Base-by-base conservation (phyloP, 1,140 invertebrate species). In the Caenorhabditis inopinata region DNA sequence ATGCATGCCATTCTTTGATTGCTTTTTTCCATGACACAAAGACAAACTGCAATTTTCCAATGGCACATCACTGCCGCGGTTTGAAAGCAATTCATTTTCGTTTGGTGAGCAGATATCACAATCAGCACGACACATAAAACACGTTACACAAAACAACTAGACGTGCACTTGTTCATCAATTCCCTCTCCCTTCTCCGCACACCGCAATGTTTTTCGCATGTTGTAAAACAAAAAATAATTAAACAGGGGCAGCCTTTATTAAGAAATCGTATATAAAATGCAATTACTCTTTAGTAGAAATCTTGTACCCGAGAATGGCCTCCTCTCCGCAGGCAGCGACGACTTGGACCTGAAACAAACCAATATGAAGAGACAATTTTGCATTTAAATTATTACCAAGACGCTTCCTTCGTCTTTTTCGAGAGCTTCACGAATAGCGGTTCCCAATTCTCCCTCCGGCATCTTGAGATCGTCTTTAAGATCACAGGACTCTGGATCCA, bases 401-500 rank as follows among this genome's bases (percentile, higher is more conserved):
- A 82, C 46, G 25, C 73, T 51, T 62, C 78, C 85, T 21, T 87
- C 86, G 76, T 87, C 86, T 62, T 87, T 87, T n/a, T 88, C 87
- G 73, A 87, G 85, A 47, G 86, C 87, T 12, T 81, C 84, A 32
- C 85, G 87, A 18, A 87, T 88, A 62, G 87, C 83, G 48, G 77
- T 78, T 25, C 85, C 86, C 47, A 87, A 51, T 47, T 87, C 86
- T 38, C 85, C 84, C 35, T 87, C 86, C 21, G 86, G 85, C 25
- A 86, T 73, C 32, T 82, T 82, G n/a, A 85, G 74, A 62, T 85
- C 85, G 51, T 86, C 85, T 73, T 87, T 87, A 42, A 85, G 85
- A 18, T 88, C 86, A 81, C 87, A 87, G 35, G 77, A 82, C 21
- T 87, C 86, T 27, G 87, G 68, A 53, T 87, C 86, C 86, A 87